Evolutionary conservation across 2,797 vertebrate genomes (phyloP).

Genomic region (Crypturellus tataupa): DNA sequence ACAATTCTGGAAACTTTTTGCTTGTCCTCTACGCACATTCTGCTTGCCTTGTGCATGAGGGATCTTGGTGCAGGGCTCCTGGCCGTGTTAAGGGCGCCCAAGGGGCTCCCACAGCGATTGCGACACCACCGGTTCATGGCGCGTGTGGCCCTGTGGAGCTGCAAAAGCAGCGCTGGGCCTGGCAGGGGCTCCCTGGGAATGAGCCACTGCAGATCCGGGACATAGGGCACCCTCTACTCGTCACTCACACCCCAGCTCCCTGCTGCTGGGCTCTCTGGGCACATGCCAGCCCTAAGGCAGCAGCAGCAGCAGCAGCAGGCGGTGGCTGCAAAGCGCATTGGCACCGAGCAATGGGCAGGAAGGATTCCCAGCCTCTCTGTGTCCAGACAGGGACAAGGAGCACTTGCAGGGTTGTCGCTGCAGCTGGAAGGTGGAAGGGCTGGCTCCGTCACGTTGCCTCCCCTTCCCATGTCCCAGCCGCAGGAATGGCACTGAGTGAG

Average conservation of each 20-base stretch:
- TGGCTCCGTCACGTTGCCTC: not conserved
- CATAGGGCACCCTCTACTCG: not conserved
- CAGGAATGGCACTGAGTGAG: not conserved
- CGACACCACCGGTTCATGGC: not conserved
- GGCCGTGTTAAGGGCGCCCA: too few species aligned
- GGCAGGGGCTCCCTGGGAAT: accelerated
- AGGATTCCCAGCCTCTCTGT: too few species aligned
- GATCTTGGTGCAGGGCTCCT: too few species aligned
- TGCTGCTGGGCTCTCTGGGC: not conserved
- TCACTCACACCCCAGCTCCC: not conserved
- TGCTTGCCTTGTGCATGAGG: too few species aligned
- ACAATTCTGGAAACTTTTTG: not conserved
- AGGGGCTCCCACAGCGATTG: not conserved
- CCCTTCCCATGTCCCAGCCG: not conserved
- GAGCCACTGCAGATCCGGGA: accelerated
- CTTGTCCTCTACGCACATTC: not conserved
- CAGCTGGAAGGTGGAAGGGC: too few species aligned
- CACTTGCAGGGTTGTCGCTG: not conserved
- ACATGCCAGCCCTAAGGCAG: not conserved
- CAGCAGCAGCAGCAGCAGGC: not conserved
- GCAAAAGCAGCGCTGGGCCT: accelerated
- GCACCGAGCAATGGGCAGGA: too few species aligned
- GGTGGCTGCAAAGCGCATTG: too few species aligned
- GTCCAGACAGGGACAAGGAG: too few species aligned
- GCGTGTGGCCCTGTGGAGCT: too few species aligned